phyloP scores from a whole-genome alignment of 2,888 invertebrate species.

The Alloplasta piceator region DNA sequence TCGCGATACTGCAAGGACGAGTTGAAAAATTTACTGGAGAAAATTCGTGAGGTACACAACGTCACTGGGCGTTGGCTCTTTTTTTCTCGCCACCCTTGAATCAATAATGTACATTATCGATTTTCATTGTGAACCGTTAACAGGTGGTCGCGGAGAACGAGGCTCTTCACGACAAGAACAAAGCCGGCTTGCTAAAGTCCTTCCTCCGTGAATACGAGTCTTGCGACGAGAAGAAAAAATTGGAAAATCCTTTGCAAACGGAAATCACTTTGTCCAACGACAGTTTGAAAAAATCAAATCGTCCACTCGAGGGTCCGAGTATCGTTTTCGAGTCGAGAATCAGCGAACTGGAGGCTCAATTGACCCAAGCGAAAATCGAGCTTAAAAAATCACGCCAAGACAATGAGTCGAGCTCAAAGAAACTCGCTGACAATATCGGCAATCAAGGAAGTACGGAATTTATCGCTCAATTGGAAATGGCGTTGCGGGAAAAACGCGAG shows the following conservation, averaged over 20 bases:
- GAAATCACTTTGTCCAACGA: too few relatives aligned
- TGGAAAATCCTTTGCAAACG: conserved; percentile 12
- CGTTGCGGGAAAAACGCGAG: conserved; percentile 77
- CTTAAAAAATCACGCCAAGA: conserved; percentile 89
- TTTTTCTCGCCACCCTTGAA: neutral
- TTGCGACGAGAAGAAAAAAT: conserved; percentile 66
- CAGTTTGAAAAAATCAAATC: conserved; percentile 72
- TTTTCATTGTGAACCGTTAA: conserved; percentile 22
- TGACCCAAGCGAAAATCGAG: conserved; percentile 91
- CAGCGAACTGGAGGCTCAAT: conserved; percentile 92
- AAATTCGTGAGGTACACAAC: conserved; percentile 89
- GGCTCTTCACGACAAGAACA: conserved; percentile 90
- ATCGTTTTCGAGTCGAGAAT: conserved; percentile 94
- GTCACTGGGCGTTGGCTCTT: conserved; percentile 35
- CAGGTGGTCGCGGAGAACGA: conserved; percentile 92
- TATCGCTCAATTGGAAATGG: conserved; percentile 74
- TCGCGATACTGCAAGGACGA: conserved; percentile 93
- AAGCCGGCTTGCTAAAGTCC: conserved; percentile 87
- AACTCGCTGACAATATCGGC: conserved; percentile 73
- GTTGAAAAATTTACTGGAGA: conserved; percentile 89
- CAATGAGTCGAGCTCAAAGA: conserved; percentile 84
- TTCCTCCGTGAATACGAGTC: conserved; percentile 84
- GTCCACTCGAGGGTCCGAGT: conserved; percentile 88
- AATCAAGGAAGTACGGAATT: conserved; percentile 64
- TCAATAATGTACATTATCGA: conserved; percentile 38